Conservation (phyloP, 2,113 vertebrate species). For the Thunnus thynnus region DNA sequence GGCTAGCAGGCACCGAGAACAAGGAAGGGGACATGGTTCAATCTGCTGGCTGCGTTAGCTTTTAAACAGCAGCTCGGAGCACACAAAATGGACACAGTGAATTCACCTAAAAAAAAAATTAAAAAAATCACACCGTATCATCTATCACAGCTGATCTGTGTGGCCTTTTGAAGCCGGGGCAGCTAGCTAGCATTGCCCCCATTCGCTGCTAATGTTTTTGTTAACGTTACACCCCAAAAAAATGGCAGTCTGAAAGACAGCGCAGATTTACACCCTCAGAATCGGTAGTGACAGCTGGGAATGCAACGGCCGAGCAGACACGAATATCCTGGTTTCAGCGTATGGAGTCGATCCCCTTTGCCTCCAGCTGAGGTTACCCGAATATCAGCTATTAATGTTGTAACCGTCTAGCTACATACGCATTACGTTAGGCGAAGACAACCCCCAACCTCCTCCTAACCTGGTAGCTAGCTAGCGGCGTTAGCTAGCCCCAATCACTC, state of each 20-base stretch:
- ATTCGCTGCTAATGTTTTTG: constrained; percentile 76
- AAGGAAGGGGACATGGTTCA: constrained; percentile 42
- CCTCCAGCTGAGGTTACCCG: constrained; percentile 17
- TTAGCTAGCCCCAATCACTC: constrained; percentile 80
- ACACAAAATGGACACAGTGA: constrained; percentile 49
- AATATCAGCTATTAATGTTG: constrained; percentile 39
- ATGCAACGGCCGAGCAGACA: constrained; percentile 58
- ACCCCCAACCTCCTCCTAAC: constrained; percentile 67
- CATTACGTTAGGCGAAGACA: constrained; percentile 71
- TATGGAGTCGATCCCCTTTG: constrained; percentile 3
- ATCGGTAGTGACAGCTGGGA: constrained; percentile 80
- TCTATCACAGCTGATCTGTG: constrained; percentile 65
- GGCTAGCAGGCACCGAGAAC: constrained; percentile 57
- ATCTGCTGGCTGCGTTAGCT: constrained; percentile 10
- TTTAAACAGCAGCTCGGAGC: constrained; percentile 10
- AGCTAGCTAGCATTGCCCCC: constrained; percentile 57
- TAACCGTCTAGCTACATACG: constrained; percentile 61
- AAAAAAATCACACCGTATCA: constrained; percentile 15
- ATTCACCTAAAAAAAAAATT: constrained; percentile 7
- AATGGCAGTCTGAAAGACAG: constrained; percentile 79
- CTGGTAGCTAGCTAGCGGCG: constrained; percentile 62
- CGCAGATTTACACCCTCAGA: constrained; percentile 76
- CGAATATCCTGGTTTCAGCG: constrained; percentile 2
- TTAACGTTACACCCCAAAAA: constrained; percentile 82
- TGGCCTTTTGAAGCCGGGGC: constrained; percentile 50